phyloP scores from a whole-genome alignment of 2,797 vertebrate genomes.

The Acanthopagrus latus region DNA sequence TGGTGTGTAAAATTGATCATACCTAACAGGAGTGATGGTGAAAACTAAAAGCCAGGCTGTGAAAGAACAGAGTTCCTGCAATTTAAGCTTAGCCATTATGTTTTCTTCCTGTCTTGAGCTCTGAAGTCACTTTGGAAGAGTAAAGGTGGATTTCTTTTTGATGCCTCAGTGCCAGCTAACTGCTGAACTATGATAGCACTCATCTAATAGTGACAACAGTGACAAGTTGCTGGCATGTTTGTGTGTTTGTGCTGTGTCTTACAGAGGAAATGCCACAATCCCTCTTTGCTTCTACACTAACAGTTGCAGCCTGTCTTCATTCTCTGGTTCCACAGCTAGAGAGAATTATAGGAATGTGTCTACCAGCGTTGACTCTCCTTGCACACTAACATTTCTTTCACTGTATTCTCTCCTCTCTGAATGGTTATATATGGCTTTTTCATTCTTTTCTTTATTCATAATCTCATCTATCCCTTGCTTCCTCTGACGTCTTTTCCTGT shows the following conservation, averaged over 20 bases:
- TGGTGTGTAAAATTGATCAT: not conserved
- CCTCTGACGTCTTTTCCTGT: constrained; percentile 47
- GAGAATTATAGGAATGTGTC: constrained; percentile 11
- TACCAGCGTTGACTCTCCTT: constrained; percentile 13
- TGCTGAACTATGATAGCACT: constrained; percentile 28
- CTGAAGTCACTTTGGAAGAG: constrained; percentile 38
- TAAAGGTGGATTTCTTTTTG: constrained; percentile 12
- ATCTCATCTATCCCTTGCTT: constrained; percentile 17
- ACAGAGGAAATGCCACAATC: constrained; percentile 31
- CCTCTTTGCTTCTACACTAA: constrained; percentile 55
- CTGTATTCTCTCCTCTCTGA: constrained; percentile 5
- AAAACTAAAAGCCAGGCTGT: not conserved
- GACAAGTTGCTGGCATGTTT: constrained; percentile 38
- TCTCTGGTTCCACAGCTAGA: constrained; percentile 24
- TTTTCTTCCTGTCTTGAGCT: constrained; percentile 15
- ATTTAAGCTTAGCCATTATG: not conserved
- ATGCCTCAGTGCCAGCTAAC: constrained; percentile 39
- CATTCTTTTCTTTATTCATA: not conserved
- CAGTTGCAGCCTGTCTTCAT: constrained; percentile 29
- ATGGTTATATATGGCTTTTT: constrained; percentile 9
- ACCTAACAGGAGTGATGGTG: not conserved
- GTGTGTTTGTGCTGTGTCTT: constrained; percentile 55
- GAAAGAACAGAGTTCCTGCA: not conserved
- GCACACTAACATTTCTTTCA: constrained; percentile 21
- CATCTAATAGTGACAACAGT: constrained; percentile 52